These are phyloP conservation scores for Neodiprion fabricii DNA, from an alignment of 1,140 invertebrate genomes.

Conservation along the genomic window DNA sequence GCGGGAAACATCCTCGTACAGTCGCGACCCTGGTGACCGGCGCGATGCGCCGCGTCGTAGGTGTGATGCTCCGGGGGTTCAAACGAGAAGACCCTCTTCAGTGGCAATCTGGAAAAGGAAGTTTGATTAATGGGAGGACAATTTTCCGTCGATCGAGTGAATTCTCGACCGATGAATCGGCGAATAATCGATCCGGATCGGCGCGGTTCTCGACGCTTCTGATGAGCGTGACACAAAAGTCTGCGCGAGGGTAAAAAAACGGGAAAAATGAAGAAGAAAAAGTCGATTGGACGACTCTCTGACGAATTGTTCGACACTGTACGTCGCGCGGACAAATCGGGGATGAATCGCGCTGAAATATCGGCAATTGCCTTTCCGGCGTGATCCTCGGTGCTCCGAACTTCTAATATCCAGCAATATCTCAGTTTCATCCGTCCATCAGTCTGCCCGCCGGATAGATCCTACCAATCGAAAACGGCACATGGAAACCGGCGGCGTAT, in stretches of 20 bases:
- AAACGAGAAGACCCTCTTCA: slow-evolving; percentile 65
- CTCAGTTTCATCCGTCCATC: background rate
- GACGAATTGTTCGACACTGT: too few species aligned
- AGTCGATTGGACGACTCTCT: too few species aligned
- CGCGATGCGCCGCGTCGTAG: slow-evolving; percentile 71
- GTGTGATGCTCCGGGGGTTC: slow-evolving; percentile 72
- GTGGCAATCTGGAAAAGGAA: slow-evolving; percentile 65
- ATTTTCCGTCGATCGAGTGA: background rate
- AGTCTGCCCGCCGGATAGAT: background rate
- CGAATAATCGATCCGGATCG: background rate
- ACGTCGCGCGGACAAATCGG: background rate
- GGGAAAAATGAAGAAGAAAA: background rate
- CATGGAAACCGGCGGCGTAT: background rate
- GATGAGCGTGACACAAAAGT: background rate
- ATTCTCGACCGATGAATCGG: background rate
- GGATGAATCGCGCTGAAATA: slow-evolving; percentile 1
- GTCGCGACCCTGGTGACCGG: slow-evolving; percentile 59
- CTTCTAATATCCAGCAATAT: background rate
- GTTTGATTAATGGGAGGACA: background rate
- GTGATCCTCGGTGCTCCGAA: background rate
- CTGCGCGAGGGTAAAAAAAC: background rate
- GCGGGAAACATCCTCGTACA: slow-evolving; percentile 66
- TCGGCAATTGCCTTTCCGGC: background rate
- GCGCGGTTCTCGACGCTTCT: slow-evolving; percentile 23
- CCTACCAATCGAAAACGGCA: background rate